These are phyloP conservation scores for Dichetophora obliterata DNA, from an alignment of 2,888 invertebrate genomes.

Conservation along the genomic window DNA sequence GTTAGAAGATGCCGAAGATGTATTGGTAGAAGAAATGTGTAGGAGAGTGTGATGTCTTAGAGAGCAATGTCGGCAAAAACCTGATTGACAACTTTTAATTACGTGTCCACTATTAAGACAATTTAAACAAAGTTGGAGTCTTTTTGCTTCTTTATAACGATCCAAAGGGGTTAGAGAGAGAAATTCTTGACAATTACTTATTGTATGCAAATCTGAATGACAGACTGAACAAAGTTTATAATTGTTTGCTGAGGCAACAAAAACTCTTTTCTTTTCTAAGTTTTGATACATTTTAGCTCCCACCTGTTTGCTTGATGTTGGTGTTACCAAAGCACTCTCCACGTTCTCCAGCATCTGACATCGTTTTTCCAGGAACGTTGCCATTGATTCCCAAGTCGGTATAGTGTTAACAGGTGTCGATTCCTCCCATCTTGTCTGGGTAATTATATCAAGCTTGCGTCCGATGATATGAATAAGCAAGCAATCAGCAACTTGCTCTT, in stretches of 20 bases:
- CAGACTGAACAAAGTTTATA: constrained; percentile 10
- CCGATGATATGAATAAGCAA: constrained; percentile 36
- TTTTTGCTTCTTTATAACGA: constrained; percentile 39
- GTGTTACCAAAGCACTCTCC: neutral
- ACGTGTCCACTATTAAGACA: constrained; percentile 38
- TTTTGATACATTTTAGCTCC: neutral
- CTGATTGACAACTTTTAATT: constrained; percentile 27
- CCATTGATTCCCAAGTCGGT: constrained; percentile 32
- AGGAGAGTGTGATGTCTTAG: constrained; percentile 34
- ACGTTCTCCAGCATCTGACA: constrained; percentile 29
- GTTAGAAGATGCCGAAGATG: neutral
- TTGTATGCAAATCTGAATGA: constrained; percentile 6
- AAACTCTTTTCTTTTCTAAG: neutral
- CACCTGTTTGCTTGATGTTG: no score
- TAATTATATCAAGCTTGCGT: constrained; percentile 34
- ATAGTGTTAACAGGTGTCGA: neutral
- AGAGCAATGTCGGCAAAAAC: constrained; percentile 27
- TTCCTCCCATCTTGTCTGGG: constrained; percentile 39
- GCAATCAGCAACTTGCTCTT: constrained; percentile 40
- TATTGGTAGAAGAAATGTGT: no score
- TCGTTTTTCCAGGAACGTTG: constrained; percentile 32
- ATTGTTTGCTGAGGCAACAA: constrained; percentile 14
- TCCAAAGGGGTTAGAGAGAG: constrained; percentile 6
- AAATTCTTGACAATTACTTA: constrained; percentile 27
- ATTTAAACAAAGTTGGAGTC: constrained; percentile 35